Conservation (phyloP, 2,888 invertebrate species). For the Melieria crassipennis region DNA sequence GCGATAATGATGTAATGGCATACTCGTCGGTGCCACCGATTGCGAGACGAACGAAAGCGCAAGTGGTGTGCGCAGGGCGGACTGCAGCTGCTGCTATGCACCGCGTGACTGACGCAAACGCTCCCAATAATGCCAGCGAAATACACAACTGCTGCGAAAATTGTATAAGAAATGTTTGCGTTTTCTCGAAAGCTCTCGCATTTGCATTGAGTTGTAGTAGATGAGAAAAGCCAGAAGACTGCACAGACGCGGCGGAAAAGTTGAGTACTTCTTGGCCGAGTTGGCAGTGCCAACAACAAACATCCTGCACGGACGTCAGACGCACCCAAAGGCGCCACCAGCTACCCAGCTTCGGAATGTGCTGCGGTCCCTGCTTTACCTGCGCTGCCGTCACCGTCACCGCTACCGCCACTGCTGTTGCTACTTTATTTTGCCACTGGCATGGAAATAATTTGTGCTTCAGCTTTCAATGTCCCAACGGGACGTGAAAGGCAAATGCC, state of each 20-base stretch:
- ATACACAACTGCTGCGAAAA: background rate
- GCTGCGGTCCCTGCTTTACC: background rate
- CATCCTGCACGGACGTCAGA: too few relatives aligned
- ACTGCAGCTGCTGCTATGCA: background rate
- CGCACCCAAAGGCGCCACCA: too few relatives aligned
- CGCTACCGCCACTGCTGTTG: background rate
- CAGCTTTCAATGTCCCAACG: too few relatives aligned
- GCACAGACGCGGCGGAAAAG: background rate
- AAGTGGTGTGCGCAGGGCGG: background rate
- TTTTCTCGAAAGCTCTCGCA: background rate
- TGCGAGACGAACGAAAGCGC: background rate
- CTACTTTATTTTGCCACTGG: background rate
- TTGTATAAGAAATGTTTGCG: background rate
- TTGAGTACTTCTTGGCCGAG: background rate
- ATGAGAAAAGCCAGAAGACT: background rate
- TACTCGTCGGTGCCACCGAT: background rate
- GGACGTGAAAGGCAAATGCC: too few relatives aligned
- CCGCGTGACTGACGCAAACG: background rate
- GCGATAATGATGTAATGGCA: background rate
- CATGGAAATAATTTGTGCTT: conserved; percentile 1
- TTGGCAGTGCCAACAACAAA: background rate
- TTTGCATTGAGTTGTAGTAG: too few relatives aligned
- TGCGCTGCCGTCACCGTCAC: background rate
- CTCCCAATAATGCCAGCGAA: background rate
- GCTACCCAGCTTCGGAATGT: too few relatives aligned